These are phyloP conservation scores for Sula dactylatra DNA, from an alignment of 2,113 vertebrate genomes.

Conservation along the genomic window DNA sequence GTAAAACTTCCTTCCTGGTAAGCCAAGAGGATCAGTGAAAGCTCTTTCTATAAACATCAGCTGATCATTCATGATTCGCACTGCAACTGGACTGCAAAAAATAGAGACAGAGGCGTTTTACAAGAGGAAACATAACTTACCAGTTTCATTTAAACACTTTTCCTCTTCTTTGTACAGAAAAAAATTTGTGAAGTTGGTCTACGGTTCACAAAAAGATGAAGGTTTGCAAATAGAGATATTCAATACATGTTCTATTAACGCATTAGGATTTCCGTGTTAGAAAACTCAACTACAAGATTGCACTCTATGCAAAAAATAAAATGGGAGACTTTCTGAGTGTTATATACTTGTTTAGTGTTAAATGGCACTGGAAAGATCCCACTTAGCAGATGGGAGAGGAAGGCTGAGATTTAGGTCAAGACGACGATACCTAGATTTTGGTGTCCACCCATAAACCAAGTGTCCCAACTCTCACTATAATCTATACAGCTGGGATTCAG, in stretches of 20 bases:
- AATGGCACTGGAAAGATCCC: neutral
- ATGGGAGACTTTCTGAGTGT: neutral
- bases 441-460: neutral
- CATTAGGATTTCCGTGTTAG: neutral
- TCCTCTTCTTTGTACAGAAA: neutral
- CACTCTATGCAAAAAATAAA: neutral
- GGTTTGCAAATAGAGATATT: neutral
- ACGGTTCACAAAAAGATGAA: neutral
- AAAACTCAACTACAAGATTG: neutral
- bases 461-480: neutral
- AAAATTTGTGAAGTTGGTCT: neutral
- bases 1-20: constrained; percentile 92
- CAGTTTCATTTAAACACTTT: neutral
- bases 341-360: neutral
- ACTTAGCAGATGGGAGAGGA: neutral
- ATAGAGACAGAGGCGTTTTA: neutral
- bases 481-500: neutral
- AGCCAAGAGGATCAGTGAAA: constrained; percentile 90
- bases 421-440: neutral
- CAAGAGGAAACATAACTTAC: neutral
- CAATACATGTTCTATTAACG: neutral
- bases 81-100: constrained; percentile 55
- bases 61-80: constrained; percentile 89
- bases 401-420: neutral
- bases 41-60: constrained; percentile 91